These are phyloP conservation scores for Epinephelus fuscoguttatus DNA, from an alignment of 2,113 vertebrate genomes.

Conservation along the genomic window DNA sequence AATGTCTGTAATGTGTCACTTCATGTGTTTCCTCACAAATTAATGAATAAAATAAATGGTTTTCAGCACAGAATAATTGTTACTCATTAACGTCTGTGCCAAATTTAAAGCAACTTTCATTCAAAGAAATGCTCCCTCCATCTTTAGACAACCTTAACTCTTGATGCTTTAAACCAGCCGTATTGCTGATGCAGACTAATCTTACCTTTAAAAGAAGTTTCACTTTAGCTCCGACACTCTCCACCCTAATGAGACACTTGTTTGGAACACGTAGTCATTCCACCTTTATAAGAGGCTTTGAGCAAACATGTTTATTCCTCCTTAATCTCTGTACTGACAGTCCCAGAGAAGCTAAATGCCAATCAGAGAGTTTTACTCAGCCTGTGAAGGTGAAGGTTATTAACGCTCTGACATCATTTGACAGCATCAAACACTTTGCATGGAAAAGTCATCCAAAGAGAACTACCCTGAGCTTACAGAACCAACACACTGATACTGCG, in stretches of 20 bases:
- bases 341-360: conserved; percentile 30
- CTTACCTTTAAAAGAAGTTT: not conserved
- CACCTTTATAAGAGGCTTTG: conserved; percentile 38
- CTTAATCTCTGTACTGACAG: conserved; percentile 23
- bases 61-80: not conserved
- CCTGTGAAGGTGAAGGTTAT: conserved; percentile 1
- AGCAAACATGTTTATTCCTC: conserved; percentile 31
- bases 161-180: conserved; percentile 1
- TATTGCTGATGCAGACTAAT: not conserved
- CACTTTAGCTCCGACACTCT: not conserved
- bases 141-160: not conserved
- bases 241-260: conserved; percentile 34
- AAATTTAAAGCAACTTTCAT: not conserved
- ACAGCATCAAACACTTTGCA: conserved; percentile 19
- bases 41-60: not conserved
- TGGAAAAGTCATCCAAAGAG: not conserved
- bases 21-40: not conserved
- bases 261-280: not conserved
- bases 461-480: not conserved
- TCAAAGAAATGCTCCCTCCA: not conserved
- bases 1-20: not conserved
- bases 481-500: not conserved
- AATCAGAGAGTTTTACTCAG: conserved; percentile 19
- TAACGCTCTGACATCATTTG: conserved; percentile 19
- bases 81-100: not conserved